These are phyloP conservation scores for Bergia sp. DNA, from an alignment of 92 coral and sea anemone genomes.

Conservation along the genomic window DNA sequence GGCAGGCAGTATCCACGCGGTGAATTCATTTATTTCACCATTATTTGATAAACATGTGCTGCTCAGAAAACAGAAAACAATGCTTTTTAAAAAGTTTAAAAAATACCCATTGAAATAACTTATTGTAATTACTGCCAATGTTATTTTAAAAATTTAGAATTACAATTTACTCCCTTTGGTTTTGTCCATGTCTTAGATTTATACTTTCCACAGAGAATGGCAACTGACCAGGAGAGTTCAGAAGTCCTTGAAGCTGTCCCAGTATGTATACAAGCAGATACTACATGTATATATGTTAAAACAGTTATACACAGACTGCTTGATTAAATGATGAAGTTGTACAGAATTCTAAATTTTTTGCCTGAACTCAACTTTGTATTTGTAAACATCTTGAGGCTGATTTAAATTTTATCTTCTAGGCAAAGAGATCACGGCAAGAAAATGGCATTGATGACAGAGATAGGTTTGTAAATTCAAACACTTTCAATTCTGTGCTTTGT, in stretches of 20 bases:
- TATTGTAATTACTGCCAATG: not conserved
- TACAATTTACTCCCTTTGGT: not conserved
- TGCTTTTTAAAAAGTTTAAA: not conserved
- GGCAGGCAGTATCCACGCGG: constrained; percentile 6
- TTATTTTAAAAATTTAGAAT: not conserved
- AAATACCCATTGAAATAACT: not conserved
- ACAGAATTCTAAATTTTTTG: not conserved
- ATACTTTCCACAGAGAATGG: constrained; percentile 71
- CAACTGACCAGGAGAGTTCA: constrained; percentile 84
- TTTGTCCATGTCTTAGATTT: not conserved
- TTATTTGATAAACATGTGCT: constrained; percentile 34
- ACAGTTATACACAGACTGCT: not conserved
- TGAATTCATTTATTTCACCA: not conserved
- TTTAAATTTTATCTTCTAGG: constrained; percentile 58
- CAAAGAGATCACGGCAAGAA: constrained; percentile 87
- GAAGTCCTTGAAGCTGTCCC: constrained; percentile 83
- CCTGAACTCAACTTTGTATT: constrained; percentile 10
- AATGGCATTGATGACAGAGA: constrained; percentile 80
- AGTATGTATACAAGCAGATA: constrained; percentile 58
- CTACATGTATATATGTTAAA: constrained; percentile 33
- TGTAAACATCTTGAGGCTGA: constrained; percentile 4
- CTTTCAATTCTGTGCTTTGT: constrained; percentile 13
- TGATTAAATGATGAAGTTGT: constrained; percentile 5
- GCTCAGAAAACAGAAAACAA: constrained; percentile 8
- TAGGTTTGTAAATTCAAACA: constrained; percentile 59